phyloP scores from a whole-genome alignment of 2,888 invertebrate genomes.

The Hirudinaria manillensis region DNA sequence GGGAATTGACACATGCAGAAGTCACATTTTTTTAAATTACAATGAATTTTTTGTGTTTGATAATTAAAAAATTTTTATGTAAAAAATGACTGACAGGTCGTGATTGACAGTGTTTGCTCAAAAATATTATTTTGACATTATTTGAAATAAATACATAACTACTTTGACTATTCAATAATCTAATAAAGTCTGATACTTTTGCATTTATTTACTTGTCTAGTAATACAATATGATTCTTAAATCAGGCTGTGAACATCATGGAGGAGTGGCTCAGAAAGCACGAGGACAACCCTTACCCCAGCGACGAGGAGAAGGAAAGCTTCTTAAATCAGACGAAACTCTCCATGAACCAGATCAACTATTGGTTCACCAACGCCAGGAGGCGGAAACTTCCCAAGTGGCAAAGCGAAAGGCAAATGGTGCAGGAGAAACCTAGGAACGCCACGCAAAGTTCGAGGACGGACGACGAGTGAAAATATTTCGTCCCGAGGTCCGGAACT shows the following conservation, averaged over 20 bases:
- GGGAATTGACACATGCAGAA: too few species aligned
- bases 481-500: not conserved
- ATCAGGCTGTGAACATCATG: slow-evolving; percentile 53
- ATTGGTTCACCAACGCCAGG: slow-evolving; percentile 55
- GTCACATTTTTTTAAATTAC: too few species aligned
- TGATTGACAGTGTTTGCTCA: not conserved
- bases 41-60: too few species aligned
- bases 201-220: not conserved
- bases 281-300: slow-evolving; percentile 54
- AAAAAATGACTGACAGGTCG: not conserved
- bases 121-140: not conserved
- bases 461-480: not conserved
- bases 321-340: slow-evolving; percentile 52
- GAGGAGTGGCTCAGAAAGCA: slow-evolving; percentile 53
- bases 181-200: not conserved
- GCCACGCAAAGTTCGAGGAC: not conserved
- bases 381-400: slow-evolving; percentile 53
- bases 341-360: slow-evolving; percentile 54
- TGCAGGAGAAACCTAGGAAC: slow-evolving; percentile 33
- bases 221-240: not conserved
- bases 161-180: not conserved
- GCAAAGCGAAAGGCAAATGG: slow-evolving; percentile 41
- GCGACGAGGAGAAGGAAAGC: slow-evolving; percentile 54
- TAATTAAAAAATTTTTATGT: too few species aligned
- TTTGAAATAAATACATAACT: not conserved